These are phyloP conservation scores for Desmophyllum pertusum DNA, from an alignment of 92 coral and sea anemone genomes.

Conservation along the genomic window DNA sequence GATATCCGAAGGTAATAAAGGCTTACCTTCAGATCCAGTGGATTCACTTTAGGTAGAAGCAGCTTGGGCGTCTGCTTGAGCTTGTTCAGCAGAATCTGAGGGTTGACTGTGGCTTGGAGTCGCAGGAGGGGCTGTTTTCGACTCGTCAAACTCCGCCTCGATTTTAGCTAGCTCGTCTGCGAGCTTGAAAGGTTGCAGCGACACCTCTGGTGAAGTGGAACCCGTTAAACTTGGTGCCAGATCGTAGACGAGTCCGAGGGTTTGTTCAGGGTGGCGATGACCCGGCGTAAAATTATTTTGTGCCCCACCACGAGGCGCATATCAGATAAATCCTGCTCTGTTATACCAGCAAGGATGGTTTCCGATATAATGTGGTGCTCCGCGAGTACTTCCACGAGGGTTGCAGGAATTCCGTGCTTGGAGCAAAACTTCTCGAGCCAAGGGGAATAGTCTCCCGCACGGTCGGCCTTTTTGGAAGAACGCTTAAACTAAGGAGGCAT, in stretches of 20 bases:
- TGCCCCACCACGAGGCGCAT: slow-evolving; percentile 22
- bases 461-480: slow-evolving; percentile 4
- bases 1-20: neutral
- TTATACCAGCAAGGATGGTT: slow-evolving; percentile 1
- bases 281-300: slow-evolving; percentile 5
- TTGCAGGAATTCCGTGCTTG: slow-evolving; percentile 5
- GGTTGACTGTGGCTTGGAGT: neutral
- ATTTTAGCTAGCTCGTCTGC: slow-evolving; percentile 7
- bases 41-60: neutral
- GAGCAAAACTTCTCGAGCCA: neutral
- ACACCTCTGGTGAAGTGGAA: neutral
- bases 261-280: neutral
- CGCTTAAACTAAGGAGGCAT: neutral
- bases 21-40: neutral
- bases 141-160: too few relatives aligned
- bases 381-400: neutral
- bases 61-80: neutral
- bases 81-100: too few relatives aligned
- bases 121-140: too few relatives aligned
- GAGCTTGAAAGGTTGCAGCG: slow-evolving; percentile 16
- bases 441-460: neutral
- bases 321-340: slow-evolving; percentile 5
- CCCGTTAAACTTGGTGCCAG: neutral
- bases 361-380: neutral
- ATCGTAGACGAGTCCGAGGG: neutral